Evolutionary conservation across 2,888 invertebrate genomes (phyloP).

Genomic region (Campoletis raptor): DNA sequence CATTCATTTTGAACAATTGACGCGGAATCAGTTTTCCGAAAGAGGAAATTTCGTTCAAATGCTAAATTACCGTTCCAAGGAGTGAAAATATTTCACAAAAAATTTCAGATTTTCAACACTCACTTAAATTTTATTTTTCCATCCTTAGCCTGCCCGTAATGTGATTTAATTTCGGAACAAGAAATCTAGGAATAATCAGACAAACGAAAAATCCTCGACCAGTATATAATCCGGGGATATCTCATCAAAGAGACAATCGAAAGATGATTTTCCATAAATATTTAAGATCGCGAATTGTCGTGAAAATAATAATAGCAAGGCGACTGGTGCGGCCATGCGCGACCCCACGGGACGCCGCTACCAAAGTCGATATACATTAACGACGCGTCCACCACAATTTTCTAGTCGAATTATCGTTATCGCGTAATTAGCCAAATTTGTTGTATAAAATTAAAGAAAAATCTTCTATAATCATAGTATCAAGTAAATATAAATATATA

Average conservation of each 20-base stretch:
- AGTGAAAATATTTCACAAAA: too few species aligned
- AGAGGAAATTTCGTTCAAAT: too few species aligned
- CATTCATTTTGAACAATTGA: background rate
- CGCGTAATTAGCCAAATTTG: constrained; percentile 53
- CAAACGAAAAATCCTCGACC: background rate
- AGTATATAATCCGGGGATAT: background rate
- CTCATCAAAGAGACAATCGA: background rate
- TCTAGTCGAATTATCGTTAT: constrained; percentile 40
- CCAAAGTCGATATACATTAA: constrained; percentile 71
- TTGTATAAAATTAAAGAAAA: constrained; percentile 22
- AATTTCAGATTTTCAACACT: too few species aligned
- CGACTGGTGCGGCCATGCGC: constrained; percentile 66
- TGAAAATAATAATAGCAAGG: constrained; percentile 52
- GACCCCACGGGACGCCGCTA: constrained; percentile 61
- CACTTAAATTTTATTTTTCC: background rate
- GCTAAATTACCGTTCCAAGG: too few species aligned
- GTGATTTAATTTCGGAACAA: background rate
- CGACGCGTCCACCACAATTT: constrained; percentile 56
- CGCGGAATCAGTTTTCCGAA: background rate
- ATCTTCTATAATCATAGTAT: constrained; percentile 6
- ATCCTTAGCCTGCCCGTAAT: background rate
- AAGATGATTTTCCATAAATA: constrained; percentile 30
- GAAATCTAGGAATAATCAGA: background rate
- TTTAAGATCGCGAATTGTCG: constrained; percentile 22
- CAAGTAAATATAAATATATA: background rate